Evolutionary conservation across 2,888 invertebrate genomes (phyloP), one percentile per base, ranked within the genome.

Genomic region (Cantharis nigra): DNA sequence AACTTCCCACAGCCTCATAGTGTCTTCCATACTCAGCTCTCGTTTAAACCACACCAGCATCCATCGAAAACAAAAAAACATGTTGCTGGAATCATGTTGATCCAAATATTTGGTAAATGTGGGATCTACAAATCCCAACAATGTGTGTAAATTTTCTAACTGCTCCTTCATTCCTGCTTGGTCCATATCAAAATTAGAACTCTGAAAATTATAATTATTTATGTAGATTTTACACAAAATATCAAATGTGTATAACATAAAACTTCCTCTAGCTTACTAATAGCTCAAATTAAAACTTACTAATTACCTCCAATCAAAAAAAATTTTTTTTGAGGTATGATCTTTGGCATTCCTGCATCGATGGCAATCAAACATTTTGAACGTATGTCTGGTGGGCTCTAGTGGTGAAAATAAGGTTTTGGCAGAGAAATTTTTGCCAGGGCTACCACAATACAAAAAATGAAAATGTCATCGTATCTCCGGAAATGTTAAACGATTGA

Each of bases 51-150:
- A 87, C 89, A 97, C 93, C 11, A 99, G 91, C 28, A 99, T 91
- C 98, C 99, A 99, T 10, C 99, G 95, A 90, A 99, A 99, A 88
- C 98, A 98, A 90, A 99, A 99, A 89, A 97, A 99, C 96, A 99
- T 97, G 87, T 99, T 98, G 5, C 96, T 97, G 2, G 95, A 95
- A 83, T 98, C 97, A 86, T 97, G 95, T 78, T 92, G 92, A 75
- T 94, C 93, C 80, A 99, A 91, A 87, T 99, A 98, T 72, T 92
- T 92, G 71, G 96, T 96, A 64, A 99, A 91, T 78, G 93, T 92
- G 0, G 97, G 97, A 86, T 96, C 95, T 16, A 95, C 92, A 84
- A 97, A 94, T 81, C 93, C 91, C 13, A 98, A 88, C 74, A 99
- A 89, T 63, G 93, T 93, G 83, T 96, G 94, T 69, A 99, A 90